Percentiles rank a stretch among this genome's conserved stretches.
phyloP scores from a whole-genome alignment of 2,797 vertebrate species.

The Centroberyx gerrardi region DNA sequence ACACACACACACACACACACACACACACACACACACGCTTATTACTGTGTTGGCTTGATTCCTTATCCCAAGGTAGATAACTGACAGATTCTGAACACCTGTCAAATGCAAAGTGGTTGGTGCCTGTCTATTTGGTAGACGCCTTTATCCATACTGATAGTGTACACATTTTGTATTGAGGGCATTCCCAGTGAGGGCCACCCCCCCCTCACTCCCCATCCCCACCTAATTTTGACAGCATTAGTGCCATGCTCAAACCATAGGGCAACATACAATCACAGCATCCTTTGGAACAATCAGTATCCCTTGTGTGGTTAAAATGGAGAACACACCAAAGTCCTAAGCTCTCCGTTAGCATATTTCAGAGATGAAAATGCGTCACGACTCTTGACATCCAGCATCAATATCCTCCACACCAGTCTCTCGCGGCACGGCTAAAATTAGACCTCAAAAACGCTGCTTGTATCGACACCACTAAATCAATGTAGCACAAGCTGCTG shows the following conservation, averaged over 20 bases:
- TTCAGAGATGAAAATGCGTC: slow-evolving; percentile 73
- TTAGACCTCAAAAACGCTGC: slow-evolving; percentile 74
- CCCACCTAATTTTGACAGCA: slow-evolving; percentile 22
- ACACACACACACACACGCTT: slow-evolving; percentile 24
- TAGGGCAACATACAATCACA: slow-evolving; percentile 19
- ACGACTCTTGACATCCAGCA: slow-evolving; percentile 76
- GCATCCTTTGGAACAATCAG: slow-evolving; percentile 42
- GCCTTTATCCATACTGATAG: slow-evolving; percentile 29
- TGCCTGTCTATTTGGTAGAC: neutral
- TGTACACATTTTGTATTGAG: slow-evolving; percentile 7
- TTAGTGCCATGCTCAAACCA: slow-evolving; percentile 9
- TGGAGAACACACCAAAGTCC: slow-evolving; percentile 51
- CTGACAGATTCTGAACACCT: slow-evolving; percentile 40
- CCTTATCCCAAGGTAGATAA: slow-evolving; percentile 21
- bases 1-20: neutral
- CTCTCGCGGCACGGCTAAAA: slow-evolving; percentile 77
- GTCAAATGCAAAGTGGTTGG: slow-evolving; percentile 36
- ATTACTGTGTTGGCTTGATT: slow-evolving; percentile 30
- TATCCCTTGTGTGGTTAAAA: slow-evolving; percentile 26
- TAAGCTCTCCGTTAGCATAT: slow-evolving; percentile 48
- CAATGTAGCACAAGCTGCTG: slow-evolving; percentile 77
- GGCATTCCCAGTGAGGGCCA: slow-evolving; percentile 14
- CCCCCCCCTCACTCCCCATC: neutral
- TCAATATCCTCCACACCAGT: slow-evolving; percentile 75
- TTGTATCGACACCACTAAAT: slow-evolving; percentile 77